Evolutionary conservation across 2,888 invertebrate genomes (phyloP).

Genomic region (Drosophila prostipennis): DNA sequence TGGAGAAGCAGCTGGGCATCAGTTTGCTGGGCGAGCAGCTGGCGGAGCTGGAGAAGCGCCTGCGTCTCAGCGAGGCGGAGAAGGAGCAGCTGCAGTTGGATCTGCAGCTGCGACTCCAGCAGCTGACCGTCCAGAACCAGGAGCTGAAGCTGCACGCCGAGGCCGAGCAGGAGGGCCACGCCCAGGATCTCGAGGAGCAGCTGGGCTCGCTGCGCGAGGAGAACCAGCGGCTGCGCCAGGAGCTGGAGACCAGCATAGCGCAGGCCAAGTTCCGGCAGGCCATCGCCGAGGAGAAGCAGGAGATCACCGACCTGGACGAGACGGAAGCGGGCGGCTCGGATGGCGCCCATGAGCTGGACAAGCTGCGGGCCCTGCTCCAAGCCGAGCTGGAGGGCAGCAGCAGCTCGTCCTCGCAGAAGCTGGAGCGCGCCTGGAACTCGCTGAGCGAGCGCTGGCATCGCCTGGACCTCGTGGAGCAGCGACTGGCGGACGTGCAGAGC

Average conservation of each 20-base stretch:
- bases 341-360: conserved; percentile 57
- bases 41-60: conserved; percentile 68
- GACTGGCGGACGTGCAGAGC: conserved; percentile 74
- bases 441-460: conserved; percentile 85
- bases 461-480: conserved; percentile 85
- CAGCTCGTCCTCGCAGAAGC: conserved; percentile 47
- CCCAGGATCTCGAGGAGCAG: conserved; percentile 73
- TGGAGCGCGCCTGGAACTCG: conserved; percentile 85
- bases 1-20: conserved; percentile 76
- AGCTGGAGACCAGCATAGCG: conserved; percentile 68
- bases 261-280: conserved; percentile 74
- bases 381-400: conserved; percentile 52
- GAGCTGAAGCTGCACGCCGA: conserved; percentile 76
- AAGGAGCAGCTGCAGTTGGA: conserved; percentile 79
- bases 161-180: conserved; percentile 75
- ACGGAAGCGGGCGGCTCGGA: conserved; percentile 55
- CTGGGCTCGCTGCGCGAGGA: conserved; percentile 66
- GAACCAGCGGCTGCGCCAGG: conserved; percentile 70
- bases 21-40: conserved; percentile 74
- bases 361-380: conserved; percentile 69
- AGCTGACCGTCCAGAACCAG: conserved; percentile 77
- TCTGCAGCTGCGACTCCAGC: conserved; percentile 74
- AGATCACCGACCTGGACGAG: conserved; percentile 82
- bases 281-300: conserved; percentile 79
- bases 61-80: conserved; percentile 73